Conservation (phyloP, 2,888 invertebrate genomes). For the Diarsia mendica region DNA sequence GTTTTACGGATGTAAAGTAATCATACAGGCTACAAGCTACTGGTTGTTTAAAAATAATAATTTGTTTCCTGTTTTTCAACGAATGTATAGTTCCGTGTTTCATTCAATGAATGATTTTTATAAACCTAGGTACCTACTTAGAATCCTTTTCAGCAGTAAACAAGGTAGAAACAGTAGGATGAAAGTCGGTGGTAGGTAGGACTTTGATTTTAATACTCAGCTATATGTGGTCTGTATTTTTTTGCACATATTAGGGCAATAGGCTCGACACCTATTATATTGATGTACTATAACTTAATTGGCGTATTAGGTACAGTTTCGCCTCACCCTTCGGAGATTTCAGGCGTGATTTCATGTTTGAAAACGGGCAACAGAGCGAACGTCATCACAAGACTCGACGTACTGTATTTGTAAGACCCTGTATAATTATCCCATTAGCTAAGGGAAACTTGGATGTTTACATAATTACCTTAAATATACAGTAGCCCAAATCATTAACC, state of each 20-base stretch:
- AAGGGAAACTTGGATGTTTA: not conserved
- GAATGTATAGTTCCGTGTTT: not conserved
- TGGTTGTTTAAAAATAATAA: conserved; percentile 19
- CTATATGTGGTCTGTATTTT: not conserved
- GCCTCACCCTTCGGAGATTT: no score
- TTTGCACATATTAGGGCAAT: no score
- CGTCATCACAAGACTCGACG: not conserved
- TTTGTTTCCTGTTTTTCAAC: conserved; percentile 29
- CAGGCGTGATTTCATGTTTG: no score
- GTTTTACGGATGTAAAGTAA: conserved; percentile 8
- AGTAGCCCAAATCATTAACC: not conserved
- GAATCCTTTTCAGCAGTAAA: not conserved
- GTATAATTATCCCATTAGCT: not conserved
- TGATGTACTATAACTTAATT: no score
- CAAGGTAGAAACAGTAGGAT: not conserved
- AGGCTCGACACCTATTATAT: no score
- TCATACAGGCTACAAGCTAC: not conserved
- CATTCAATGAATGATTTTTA: not conserved
- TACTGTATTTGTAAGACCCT: not conserved
- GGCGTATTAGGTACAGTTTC: no score
- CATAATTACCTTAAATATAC: not conserved
- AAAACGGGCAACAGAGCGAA: not conserved
- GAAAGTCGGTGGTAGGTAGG: not conserved
- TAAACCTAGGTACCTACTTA: not conserved
- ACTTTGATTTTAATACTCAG: not conserved